phyloP scores from a whole-genome alignment of 2,113 vertebrate genomes.

The Xiphorhynchus elegans region DNA sequence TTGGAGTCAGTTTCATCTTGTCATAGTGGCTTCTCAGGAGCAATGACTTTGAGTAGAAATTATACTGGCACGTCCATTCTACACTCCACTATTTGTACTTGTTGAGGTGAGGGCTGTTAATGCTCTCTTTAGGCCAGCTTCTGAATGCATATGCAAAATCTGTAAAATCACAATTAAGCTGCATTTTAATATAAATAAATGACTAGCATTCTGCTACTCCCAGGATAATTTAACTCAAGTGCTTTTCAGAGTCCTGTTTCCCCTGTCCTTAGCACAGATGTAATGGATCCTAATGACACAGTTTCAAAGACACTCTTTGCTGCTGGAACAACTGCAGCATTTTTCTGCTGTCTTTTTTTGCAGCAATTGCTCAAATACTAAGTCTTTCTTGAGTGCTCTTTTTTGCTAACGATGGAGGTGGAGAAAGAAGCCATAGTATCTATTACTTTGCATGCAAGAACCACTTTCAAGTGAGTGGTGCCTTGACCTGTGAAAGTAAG shows the following conservation, averaged over 20 bases:
- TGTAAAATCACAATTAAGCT: neutral
- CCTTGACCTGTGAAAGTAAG: slow-evolving; percentile 27
- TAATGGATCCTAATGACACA: neutral
- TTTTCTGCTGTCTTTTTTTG: neutral
- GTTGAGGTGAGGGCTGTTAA: neutral
- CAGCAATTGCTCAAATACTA: neutral
- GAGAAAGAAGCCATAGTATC: neutral
- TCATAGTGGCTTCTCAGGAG: neutral
- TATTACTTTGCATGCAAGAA: slow-evolving; percentile 14
- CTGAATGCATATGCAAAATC: neutral
- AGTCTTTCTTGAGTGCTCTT: neutral
- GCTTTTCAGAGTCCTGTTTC: neutral
- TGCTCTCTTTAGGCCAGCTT: neutral
- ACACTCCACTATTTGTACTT: neutral
- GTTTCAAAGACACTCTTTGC: neutral
- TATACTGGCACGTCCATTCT: neutral
- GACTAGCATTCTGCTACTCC: neutral
- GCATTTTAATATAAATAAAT: neutral
- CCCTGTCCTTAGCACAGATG: neutral
- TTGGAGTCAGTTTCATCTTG: neutral
- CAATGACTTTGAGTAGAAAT: neutral
- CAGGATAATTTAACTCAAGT: neutral
- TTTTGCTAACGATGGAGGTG: slow-evolving; percentile 54
- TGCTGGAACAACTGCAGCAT: neutral
- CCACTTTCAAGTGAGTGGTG: neutral